Conservation (phyloP, 2,888 invertebrate species). For the Acronicta alni region DNA sequence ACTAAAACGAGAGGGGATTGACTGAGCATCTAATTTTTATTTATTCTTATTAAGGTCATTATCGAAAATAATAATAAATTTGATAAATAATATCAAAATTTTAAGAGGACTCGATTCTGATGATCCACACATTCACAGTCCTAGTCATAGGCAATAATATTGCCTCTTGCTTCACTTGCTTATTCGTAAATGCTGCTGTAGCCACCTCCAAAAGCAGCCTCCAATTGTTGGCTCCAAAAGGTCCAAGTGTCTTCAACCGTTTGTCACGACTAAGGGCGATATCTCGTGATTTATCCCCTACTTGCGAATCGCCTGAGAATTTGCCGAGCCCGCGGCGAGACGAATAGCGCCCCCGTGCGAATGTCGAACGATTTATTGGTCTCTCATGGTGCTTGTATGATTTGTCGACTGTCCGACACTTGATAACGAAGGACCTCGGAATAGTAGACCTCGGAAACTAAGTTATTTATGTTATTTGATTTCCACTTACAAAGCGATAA, state of each 20-base stretch:
- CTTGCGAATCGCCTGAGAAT: constrained; percentile 69
- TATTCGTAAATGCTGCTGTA: not conserved
- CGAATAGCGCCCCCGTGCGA: constrained; percentile 70
- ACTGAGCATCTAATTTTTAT: not conserved
- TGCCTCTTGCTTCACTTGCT: no score
- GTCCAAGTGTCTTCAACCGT: constrained; percentile 36
- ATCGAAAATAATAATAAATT: not conserved
- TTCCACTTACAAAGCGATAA: constrained; percentile 9
- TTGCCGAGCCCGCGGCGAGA: constrained; percentile 77
- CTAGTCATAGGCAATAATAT: no score
- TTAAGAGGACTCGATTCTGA: no score
- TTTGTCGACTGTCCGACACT: constrained; percentile 63
- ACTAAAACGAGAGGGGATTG: not conserved
- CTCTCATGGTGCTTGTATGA: constrained; percentile 66
- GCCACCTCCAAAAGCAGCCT: constrained; percentile 29
- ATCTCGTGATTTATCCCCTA: constrained; percentile 73
- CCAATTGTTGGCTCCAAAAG: constrained; percentile 24
- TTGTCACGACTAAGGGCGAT: constrained; percentile 65
- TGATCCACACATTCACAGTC: no score
- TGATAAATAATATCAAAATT: no score
- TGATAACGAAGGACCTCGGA: constrained; percentile 60
- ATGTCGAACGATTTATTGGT: constrained; percentile 76
- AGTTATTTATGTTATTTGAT: constrained; percentile 45
- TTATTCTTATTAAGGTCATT: not conserved
- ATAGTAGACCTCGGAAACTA: constrained; percentile 35